phyloP scores from a whole-genome alignment of 2,888 invertebrate species.

The Lysandra bellargus region DNA sequence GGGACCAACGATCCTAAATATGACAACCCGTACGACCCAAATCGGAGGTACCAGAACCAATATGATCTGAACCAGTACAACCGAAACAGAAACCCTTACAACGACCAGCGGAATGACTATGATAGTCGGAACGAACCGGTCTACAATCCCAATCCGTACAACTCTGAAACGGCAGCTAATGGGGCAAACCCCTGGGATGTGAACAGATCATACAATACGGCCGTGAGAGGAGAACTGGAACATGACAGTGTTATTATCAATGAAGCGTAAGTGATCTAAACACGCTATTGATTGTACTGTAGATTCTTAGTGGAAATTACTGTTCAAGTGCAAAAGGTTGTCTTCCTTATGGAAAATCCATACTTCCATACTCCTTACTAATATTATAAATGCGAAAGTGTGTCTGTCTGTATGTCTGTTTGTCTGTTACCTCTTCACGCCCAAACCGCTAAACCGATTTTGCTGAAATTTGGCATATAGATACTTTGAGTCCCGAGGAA shows the following conservation, averaged over 20 bases:
- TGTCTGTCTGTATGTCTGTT: no score
- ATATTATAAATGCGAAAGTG: no score
- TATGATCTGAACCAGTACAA: constrained; percentile 46
- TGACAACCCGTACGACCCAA: constrained; percentile 69
- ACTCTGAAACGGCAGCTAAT: constrained; percentile 55
- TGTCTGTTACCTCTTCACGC: no score
- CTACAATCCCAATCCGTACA: constrained; percentile 49
- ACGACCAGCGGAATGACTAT: constrained; percentile 48
- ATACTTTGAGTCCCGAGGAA: no score
- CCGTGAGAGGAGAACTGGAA: constrained; percentile 59
- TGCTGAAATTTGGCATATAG: no score
- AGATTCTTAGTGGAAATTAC: no score
- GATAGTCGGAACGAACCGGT: constrained; percentile 51
- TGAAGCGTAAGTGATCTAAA: constrained; percentile 71
- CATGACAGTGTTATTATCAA: constrained; percentile 76
- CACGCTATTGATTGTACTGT: not conserved
- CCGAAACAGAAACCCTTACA: constrained; percentile 44
- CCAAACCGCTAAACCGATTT: no score
- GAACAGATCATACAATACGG: constrained; percentile 52
- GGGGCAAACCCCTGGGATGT: constrained; percentile 58
- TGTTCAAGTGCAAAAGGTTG: no score
- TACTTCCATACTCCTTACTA: no score
- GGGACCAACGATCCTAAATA: constrained; percentile 56
- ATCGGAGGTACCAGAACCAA: constrained; percentile 52
- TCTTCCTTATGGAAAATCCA: no score